Base-by-base conservation (phyloP, 2,113 vertebrate genomes). In the Gymnogyps californianus region DNA sequence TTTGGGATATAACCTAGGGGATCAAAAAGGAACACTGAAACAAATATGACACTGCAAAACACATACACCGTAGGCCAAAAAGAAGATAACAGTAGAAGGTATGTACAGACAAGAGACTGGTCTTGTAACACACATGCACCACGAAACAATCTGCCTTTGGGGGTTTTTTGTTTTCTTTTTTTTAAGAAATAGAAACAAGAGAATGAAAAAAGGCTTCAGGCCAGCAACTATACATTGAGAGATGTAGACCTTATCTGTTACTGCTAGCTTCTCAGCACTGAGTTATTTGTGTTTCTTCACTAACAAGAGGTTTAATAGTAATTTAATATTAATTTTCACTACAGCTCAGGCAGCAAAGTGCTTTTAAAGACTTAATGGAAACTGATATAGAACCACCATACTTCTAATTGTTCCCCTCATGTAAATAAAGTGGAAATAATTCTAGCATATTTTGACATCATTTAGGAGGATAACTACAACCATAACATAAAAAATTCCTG, bases 1-100 rank as follows among this genome's bases (percentile, higher is more conserved):
- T 98, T 99, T 55, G 99, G 99, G 92, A 99, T 97, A 85, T 99
- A 98, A 64, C 99, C 99, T 99, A 83, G 59, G n/a, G 64, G 16
- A 78, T 17, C 76, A 90, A 55, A 93, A 66, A 58, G 38, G 54
- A 90, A 76, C 34, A 49, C 57, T 78, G 69, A 79, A 79, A 58
- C 34, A 87, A 85, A 59, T 21, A 16, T 1, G 7, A 38, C 14
- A 51, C 47, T 59, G 49, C 32, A 54, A 70, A 81, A 54, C 10
- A n/a, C 3, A 21, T 31, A 52, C 10, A 58, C 1, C n/a, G 21
- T 0, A 76, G 21, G 19, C 1, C 28, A 91, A 47, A 62, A 66
- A 74, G 9, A 77, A 4, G 6, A 49, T 21, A 75, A 26, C 71
- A 79, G 25, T 2, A 61, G 7, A 86, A 87, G 16, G 32, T 22